These are phyloP conservation scores for Heliconius ismenius DNA, from an alignment of 2,888 invertebrate species.

Conservation along the genomic window DNA sequence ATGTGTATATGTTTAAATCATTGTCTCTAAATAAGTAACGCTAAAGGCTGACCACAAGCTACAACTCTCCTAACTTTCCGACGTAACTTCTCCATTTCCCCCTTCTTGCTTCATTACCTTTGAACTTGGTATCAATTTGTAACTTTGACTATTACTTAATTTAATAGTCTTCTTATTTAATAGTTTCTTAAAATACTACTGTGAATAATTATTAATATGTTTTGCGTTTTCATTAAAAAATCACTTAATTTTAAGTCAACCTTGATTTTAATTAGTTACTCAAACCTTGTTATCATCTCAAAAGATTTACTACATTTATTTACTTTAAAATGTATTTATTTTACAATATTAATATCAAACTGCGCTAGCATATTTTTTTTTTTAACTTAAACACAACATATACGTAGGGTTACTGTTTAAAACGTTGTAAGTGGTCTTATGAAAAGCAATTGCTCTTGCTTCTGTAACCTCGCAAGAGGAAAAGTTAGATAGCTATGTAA, in stretches of 20 bases:
- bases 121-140: conserved; percentile 36
- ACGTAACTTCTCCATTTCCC: conserved; percentile 45
- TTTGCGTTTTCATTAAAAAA: neutral
- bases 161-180: no score
- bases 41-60: conserved; percentile 57
- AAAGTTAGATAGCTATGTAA: conserved; percentile 32
- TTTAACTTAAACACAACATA: neutral
- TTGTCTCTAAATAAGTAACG: conserved; percentile 28
- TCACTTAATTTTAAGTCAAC: neutral
- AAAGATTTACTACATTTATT: neutral
- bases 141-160: neutral
- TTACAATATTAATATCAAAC: neutral
- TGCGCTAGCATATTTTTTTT: neutral
- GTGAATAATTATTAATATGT: neutral
- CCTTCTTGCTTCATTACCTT: conserved; percentile 39
- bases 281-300: neutral
- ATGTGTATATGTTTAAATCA: neutral
- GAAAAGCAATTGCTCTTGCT: conserved; percentile 36
- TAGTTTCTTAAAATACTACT: neutral
- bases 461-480: conserved; percentile 33
- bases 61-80: conserved; percentile 65
- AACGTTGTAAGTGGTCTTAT: conserved; percentile 27
- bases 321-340: neutral
- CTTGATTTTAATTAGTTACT: conserved; percentile 7
- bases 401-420: conserved; percentile 2